These are phyloP conservation scores for Dicentrarchus labrax DNA, from an alignment of 2,113 vertebrate genomes.

Conservation along the genomic window DNA sequence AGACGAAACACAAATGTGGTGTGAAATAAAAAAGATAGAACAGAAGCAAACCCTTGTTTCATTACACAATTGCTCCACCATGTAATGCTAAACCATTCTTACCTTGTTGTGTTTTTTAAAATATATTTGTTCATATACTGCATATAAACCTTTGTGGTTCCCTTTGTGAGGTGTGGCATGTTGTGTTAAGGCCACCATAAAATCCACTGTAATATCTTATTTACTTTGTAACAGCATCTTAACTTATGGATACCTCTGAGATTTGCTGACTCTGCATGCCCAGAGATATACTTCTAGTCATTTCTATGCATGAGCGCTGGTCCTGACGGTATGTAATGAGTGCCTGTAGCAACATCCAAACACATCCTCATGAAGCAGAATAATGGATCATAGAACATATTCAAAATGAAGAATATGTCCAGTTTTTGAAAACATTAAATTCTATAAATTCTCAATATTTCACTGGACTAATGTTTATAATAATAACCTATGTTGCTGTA, in stretches of 20 bases:
- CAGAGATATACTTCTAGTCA: slow-evolving; percentile 27
- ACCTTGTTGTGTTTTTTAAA: not conserved
- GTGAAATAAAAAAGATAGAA: slow-evolving; percentile 21
- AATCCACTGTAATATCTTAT: not conserved
- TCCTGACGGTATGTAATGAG: slow-evolving; percentile 47
- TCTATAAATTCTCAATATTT: slow-evolving; percentile 5
- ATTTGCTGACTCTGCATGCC: slow-evolving; percentile 45
- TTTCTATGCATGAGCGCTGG: slow-evolving; percentile 46
- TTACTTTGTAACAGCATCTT: not conserved
- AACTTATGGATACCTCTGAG: slow-evolving; percentile 1
- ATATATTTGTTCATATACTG: not conserved
- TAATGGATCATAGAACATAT: slow-evolving; percentile 4
- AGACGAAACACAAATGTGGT: slow-evolving; percentile 8
- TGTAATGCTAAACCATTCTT: not conserved
- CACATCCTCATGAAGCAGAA: not conserved
- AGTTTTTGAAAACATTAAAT: not conserved
- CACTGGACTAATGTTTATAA: not conserved
- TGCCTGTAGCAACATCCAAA: slow-evolving; percentile 26
- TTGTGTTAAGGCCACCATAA: too few relatives aligned
- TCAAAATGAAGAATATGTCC: slow-evolving; percentile 29
- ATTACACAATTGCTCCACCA: not conserved
- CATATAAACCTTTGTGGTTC: not conserved
- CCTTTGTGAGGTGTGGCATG: not conserved
- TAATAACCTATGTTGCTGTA: not conserved
- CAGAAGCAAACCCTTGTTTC: not conserved